phyloP scores from a whole-genome alignment of 2,888 invertebrate species.

The Conomelus anceps region DNA sequence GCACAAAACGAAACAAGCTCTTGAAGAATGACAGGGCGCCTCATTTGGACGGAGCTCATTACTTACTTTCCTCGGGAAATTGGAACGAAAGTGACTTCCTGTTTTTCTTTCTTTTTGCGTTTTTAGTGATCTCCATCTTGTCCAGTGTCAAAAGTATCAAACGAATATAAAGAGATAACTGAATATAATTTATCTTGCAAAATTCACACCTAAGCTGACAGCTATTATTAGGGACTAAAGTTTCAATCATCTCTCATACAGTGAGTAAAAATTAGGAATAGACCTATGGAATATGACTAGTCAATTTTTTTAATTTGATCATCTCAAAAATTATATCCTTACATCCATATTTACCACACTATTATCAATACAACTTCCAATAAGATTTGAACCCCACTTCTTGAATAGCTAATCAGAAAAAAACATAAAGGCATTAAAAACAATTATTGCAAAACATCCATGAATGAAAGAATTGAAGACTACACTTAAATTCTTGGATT shows the following conservation, averaged over 20 bases:
- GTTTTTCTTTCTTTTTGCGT: background rate
- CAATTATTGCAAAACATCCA: too few species aligned
- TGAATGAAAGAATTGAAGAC: too few species aligned
- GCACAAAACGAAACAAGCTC: background rate
- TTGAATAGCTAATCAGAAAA: too few species aligned
- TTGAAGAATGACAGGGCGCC: background rate
- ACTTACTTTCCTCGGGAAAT: background rate
- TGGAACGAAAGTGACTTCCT: background rate
- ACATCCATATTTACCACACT: too few species aligned
- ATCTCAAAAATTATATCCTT: too few species aligned
- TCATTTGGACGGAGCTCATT: background rate
- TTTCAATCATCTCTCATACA: background rate
- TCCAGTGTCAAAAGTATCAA: background rate
- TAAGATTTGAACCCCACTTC: background rate
- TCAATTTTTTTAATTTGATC: too few species aligned
- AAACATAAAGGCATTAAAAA: too few species aligned
- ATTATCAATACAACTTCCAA: too few species aligned
- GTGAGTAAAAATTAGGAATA: background rate
- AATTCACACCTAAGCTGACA: too few species aligned
- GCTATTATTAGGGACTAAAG: too few species aligned
- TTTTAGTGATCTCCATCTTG: background rate
- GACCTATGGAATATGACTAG: too few species aligned
- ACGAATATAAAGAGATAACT: background rate
- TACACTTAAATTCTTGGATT: too few species aligned
- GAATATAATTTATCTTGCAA: background rate